A percentile compares a stretch with the other conserved stretches of the same genome.
These are phyloP conservation scores for Cephus pulcher DNA, from an alignment of 2,888 invertebrate genomes.

Conservation along the genomic window DNA sequence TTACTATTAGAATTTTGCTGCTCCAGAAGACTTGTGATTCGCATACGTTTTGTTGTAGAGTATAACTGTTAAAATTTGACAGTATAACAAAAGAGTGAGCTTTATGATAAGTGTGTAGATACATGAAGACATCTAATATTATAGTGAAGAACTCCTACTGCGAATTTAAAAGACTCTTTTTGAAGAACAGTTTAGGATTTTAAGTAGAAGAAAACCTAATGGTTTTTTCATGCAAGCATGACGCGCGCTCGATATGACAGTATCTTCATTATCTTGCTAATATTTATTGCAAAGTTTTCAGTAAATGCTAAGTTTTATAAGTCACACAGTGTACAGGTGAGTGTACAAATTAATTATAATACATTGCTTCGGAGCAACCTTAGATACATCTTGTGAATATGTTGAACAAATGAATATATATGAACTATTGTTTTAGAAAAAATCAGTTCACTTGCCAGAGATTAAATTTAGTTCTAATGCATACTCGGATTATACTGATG, in stretches of 20 bases:
- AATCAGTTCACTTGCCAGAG: conserved; percentile 5
- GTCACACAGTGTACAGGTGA: conserved; percentile 37
- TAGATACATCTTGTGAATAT: background rate
- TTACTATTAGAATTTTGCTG: background rate
- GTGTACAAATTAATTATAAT: background rate
- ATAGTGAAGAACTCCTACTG: background rate
- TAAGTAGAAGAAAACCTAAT: conserved; percentile 27
- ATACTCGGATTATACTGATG: conserved; percentile 46
- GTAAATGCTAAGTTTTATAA: conserved; percentile 27
- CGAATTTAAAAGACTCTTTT: background rate
- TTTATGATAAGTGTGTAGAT: background rate
- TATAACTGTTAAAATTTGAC: background rate
- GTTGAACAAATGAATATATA: background rate
- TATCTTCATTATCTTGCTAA: conserved; percentile 35
- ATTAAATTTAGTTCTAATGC: conserved; percentile 30
- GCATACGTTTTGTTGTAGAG: background rate
- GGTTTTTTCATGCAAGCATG: conserved; percentile 36
- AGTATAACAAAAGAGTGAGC: background rate
- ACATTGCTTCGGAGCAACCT: background rate
- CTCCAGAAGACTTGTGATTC: background rate
- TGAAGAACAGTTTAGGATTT: background rate
- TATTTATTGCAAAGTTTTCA: conserved; percentile 26
- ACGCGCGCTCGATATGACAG: conserved; percentile 35
- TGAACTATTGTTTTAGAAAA: background rate
- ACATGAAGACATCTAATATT: background rate